Evolutionary conservation across 2,888 invertebrate genomes (phyloP), one percentile per base, ranked within the genome.

Genomic region (Dynastes tityus): DNA sequence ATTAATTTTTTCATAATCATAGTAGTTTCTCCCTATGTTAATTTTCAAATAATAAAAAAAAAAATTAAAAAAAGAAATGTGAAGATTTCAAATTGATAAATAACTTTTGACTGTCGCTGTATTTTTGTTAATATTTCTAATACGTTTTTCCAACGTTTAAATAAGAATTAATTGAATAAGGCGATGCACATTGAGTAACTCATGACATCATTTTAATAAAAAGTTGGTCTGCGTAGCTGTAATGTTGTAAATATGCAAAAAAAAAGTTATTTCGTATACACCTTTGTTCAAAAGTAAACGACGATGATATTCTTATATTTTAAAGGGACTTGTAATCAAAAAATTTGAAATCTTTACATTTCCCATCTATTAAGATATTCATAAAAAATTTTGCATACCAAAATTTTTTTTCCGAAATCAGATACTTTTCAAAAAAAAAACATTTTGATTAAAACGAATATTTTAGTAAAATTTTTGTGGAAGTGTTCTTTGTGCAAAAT

Each of bases 401-500:
- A 45, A 6, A 45, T 45, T 45, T 8, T 45, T 8, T 45, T 8
- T 11, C 45, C 45, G 8, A 45, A 45, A 45, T 45, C 11, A 45
- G 45, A 8, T 45, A 45, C 22, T 45, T 45, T 45, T 40, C 1
- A 1, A 53, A 53, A 53, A 53, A 16, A 16, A 22, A 22, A 16
- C 22, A 8, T 22, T 22, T 58, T 5, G 55, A 16, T 8, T 29
- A 13, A 63, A 63, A 4, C 27, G 0, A 29, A 27, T 61, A 29
- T 61, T 22, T 61, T 29, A 32, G 13, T 13, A 63, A 29, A 6
- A 32, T 45, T 45, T 9, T 45, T 45, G 11, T 45, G 2, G 45
- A 63, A 63, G 63, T 63, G 63, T 63, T 61, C 61, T 61, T 58
- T 40, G 61, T 74, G 73, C 61, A 61, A 61, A 61, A 61, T 74